phyloP scores from a whole-genome alignment of 2,888 invertebrate species.

The Tricholauxania praeusta region DNA sequence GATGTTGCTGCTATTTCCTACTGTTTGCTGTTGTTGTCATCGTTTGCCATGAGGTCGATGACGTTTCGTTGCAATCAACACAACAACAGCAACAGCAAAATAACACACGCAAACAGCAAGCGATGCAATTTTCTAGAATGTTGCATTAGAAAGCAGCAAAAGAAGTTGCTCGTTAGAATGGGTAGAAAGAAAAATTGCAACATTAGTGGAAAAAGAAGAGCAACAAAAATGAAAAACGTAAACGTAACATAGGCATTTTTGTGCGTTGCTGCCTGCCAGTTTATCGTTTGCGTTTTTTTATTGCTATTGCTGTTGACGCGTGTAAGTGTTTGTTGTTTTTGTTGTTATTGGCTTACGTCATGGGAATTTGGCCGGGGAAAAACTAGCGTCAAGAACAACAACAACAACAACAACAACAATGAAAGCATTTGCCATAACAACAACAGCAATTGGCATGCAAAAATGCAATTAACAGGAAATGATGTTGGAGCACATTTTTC shows the following conservation, averaged over 20 bases:
- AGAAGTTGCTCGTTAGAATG: slow-evolving; percentile 37
- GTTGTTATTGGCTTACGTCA: not conserved
- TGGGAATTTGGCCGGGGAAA: slow-evolving; percentile 16
- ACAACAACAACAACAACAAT: slow-evolving; percentile 15
- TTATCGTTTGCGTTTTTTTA: not conserved
- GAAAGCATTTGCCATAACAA: not conserved
- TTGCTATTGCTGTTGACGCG: no score
- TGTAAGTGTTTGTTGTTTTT: no score
- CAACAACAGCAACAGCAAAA: slow-evolving; percentile 8
- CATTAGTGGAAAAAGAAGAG: not conserved
- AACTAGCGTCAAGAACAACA: slow-evolving; percentile 9
- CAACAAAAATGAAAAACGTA: not conserved
- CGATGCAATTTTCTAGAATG: slow-evolving; percentile 29
- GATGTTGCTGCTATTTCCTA: slow-evolving; percentile 43
- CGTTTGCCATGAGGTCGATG: slow-evolving; percentile 36
- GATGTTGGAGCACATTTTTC: slow-evolving; percentile 45
- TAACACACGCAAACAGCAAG: not conserved
- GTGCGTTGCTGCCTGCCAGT: not conserved
- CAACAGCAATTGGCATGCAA: slow-evolving; percentile 33
- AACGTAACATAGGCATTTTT: not conserved
- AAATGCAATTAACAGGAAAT: slow-evolving; percentile 48
- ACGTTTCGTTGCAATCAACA: slow-evolving; percentile 1
- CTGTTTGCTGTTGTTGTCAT: slow-evolving; percentile 36
- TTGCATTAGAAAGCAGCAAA: slow-evolving; percentile 37
- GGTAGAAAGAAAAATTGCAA: not conserved